phyloP scores from a whole-genome alignment of 2,797 vertebrate genomes.

The Clarias fuscus region DNA sequence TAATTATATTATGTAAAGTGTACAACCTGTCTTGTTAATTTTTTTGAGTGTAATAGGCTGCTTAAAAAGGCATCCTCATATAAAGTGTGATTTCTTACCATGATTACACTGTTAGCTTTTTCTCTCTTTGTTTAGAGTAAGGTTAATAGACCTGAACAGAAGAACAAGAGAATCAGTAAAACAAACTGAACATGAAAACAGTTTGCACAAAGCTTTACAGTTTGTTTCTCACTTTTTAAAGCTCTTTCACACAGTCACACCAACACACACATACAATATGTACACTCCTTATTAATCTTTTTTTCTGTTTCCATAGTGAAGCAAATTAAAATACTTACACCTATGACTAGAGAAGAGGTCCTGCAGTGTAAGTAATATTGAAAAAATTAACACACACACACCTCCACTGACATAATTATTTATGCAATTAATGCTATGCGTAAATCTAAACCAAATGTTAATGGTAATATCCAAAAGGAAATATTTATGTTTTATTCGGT shows the following conservation, averaged over 20 bases:
- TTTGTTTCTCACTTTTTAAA: no score
- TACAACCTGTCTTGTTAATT: no score
- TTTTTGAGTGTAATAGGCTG: no score
- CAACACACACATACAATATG: neutral
- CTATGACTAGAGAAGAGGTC: constrained; percentile 44
- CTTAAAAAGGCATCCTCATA: no score
- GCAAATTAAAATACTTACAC: constrained; percentile 37
- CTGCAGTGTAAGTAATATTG: constrained; percentile 42
- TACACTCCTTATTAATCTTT: neutral
- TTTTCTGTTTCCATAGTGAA: constrained; percentile 17
- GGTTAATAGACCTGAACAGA: neutral
- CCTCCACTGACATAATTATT: neutral
- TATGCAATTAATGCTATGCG: neutral
- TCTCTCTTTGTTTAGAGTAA: neutral
- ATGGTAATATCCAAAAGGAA: neutral
- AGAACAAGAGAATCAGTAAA: neutral
- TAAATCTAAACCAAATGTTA: neutral
- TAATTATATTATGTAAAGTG: no score
- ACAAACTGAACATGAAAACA: neutral
- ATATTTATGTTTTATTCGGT: neutral
- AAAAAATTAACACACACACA: constrained; percentile 7
- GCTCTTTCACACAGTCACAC: neutral
- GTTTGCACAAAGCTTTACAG: no score
- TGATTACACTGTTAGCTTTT: no score
- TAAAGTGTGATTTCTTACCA: no score